These are phyloP conservation scores for Dyspetes luteomarginatus DNA, from an alignment of 2,888 invertebrate species.

Conservation along the genomic window DNA sequence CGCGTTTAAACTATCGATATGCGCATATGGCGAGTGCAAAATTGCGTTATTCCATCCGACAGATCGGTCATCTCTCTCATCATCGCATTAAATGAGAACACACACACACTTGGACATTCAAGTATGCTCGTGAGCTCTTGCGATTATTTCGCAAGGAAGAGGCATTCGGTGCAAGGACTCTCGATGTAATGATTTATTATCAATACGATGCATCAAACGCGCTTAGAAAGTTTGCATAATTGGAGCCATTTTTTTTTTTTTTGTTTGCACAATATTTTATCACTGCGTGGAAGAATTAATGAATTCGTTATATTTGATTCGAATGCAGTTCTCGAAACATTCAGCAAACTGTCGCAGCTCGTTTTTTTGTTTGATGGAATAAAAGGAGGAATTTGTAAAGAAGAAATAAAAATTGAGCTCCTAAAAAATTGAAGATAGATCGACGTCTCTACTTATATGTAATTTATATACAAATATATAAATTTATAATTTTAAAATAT, in stretches of 20 bases:
- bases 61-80: conserved; percentile 46
- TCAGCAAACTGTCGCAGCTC: too few species aligned
- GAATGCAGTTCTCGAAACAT: too few species aligned
- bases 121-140: conserved; percentile 14
- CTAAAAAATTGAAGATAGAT: too few species aligned
- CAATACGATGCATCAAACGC: conserved; percentile 51
- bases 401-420: too few species aligned
- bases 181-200: conserved; percentile 70
- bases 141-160: conserved; percentile 73
- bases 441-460: too few species aligned
- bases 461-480: too few species aligned
- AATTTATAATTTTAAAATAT: too few species aligned
- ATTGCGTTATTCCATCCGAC: conserved; percentile 51
- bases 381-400: too few species aligned
- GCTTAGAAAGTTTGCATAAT: conserved; percentile 65
- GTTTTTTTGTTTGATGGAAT: too few species aligned
- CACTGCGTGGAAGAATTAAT: conserved; percentile 9
- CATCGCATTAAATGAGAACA: neutral
- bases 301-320: too few species aligned
- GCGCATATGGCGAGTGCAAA: conserved; percentile 12
- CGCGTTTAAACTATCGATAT: conserved; percentile 1
- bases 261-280: neutral
- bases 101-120: neutral
- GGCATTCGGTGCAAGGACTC: conserved; percentile 73
- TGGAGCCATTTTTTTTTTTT: conserved; percentile 27